phyloP scores from a whole-genome alignment of 2,888 invertebrate genomes.

The Aphodius sticticus region DNA sequence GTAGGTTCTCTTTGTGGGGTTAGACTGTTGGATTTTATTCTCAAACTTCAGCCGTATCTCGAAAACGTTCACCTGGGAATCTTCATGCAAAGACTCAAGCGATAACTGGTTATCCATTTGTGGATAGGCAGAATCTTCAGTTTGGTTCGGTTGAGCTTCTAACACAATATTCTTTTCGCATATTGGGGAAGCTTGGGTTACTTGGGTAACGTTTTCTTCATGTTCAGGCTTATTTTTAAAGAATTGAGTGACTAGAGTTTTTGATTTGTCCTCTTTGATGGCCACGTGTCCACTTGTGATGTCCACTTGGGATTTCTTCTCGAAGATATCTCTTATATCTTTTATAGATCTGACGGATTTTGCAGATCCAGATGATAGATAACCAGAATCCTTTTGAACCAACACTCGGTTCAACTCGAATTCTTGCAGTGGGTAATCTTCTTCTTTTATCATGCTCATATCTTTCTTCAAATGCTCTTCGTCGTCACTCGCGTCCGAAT shows the following conservation, averaged over 20 bases:
- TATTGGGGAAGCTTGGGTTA: slow-evolving; percentile 12
- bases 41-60: slow-evolving; percentile 35
- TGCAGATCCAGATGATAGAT: not conserved
- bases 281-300: not conserved
- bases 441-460: not conserved
- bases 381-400: not conserved
- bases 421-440: not conserved
- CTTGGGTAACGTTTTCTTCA: not conserved
- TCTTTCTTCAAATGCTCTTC: not conserved
- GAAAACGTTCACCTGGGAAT: slow-evolving; percentile 46
- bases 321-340: not conserved
- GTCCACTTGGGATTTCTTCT: not conserved
- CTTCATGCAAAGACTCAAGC: slow-evolving; percentile 50
- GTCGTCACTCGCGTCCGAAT: not conserved
- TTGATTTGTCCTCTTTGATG: not conserved
- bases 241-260: not conserved
- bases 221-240: not conserved
- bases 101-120: slow-evolving; percentile 27
- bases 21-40: slow-evolving; percentile 27
- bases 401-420: not conserved
- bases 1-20: not conserved
- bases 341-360: not conserved
- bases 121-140: slow-evolving; percentile 32
- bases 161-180: slow-evolving; percentile 28
- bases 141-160: slow-evolving; percentile 30